Conservation (phyloP, 1,140 invertebrate genomes). For the Eueides isabella region DNA sequence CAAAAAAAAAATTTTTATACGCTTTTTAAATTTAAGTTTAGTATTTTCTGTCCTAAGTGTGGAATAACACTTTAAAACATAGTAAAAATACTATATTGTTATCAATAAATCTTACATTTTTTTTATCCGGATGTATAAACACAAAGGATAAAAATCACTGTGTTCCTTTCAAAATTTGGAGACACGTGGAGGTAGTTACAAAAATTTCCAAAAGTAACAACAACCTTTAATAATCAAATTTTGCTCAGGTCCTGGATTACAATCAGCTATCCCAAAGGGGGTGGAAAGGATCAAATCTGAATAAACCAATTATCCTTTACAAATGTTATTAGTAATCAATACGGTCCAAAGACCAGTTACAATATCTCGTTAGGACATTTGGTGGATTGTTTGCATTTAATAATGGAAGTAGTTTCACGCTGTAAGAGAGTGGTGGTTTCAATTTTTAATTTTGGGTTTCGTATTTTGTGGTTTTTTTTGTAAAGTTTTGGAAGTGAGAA, state of each 20-base stretch:
- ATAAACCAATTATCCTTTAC: conserved; percentile 32
- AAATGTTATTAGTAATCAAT: conserved; percentile 33
- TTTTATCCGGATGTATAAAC: not conserved
- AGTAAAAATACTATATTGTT: no score
- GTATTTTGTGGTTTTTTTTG: no score
- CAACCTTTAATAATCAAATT: conserved; percentile 27
- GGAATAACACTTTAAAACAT: no score
- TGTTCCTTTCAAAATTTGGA: no score
- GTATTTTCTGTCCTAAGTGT: no score
- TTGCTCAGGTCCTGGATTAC: conserved; percentile 9
- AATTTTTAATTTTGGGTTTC: not conserved
- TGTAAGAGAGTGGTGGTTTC: not conserved
- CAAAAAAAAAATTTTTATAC: no score
- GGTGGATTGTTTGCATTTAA: not conserved
- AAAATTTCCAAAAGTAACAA: not conserved
- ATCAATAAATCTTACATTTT: not conserved
- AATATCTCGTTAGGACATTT: conserved; percentile 3
- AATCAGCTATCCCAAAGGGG: conserved; percentile 25
- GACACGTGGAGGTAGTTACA: not conserved
- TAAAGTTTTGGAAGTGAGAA: no score
- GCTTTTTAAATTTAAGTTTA: no score
- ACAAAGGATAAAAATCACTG: not conserved
- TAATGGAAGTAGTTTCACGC: no score
- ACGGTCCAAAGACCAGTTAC: conserved; percentile 4
- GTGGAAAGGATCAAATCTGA: conserved; percentile 28